Evolutionary conservation across 2,797 vertebrate species (phyloP), one percentile per base, ranked within the genome.

Genomic region (Siniperca obscura): DNA sequence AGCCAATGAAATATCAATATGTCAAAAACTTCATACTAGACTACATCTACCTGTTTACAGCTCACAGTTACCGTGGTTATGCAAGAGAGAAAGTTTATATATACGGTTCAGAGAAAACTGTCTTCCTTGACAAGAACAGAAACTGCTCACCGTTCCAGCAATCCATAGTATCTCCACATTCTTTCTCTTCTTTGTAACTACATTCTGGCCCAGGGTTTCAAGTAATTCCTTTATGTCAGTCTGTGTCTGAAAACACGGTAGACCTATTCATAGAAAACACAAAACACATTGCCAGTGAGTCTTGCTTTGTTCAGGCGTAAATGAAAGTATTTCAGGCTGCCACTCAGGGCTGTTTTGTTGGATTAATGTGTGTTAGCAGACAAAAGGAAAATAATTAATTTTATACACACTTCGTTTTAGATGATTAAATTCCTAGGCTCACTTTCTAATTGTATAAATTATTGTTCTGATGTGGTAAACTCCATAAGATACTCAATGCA

Each of bases 131-230:
- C 0, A 48, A 25, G 10, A 17, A 70, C 17, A 38, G 3, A 65
- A 38, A 30, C 12, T 2, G 52, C 96, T 97, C 94, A 99, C 98
- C 88, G 93, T 96, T 73, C 97, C 98, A 82, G 98, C 98, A 81
- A 98, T 95, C 97, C 98, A 99, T 87, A 99, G 95, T 90, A 99
- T 98, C 94, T 99, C 98, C 87, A 99, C 97, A 82, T 99, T 99
- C 95, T 99, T 99, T 82, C 97, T 97, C 93, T 98, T 99, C 95
- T 98, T 99, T 78, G 96, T 96, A 66, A 97, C 96, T 79, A 99
- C 97, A 91, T 97, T 99, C 96, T 99, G 97, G 80, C 98, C 97
- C 81, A 99, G 96, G 75, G 96, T 97, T 95, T 98, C 98, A 90
- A 99, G 95, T 92, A 99, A 95, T 84, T 97, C 97, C 91, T 98